These are phyloP conservation scores for Formica aserva DNA, from an alignment of 2,888 invertebrate species.

Conservation along the genomic window DNA sequence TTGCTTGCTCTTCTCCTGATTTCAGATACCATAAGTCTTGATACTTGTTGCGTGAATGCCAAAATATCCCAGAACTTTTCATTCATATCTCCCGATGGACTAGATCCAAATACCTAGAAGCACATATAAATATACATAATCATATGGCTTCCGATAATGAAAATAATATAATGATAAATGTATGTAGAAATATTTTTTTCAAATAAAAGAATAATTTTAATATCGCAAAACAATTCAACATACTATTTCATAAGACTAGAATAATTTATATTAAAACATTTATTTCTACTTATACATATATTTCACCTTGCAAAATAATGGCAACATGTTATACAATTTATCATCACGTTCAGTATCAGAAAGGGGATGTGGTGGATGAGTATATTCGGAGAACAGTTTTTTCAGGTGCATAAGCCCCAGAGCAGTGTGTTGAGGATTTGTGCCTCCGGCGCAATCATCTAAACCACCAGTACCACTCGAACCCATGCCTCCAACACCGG, in stretches of 20 bases:
- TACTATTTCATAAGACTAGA: not conserved
- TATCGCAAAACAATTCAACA: not conserved
- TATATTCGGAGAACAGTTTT: slow-evolving; percentile 97
- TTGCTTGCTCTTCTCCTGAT: slow-evolving; percentile 97
- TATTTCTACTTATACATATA: not conserved
- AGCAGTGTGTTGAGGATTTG: slow-evolving; percentile 92
- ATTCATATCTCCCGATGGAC: slow-evolving; percentile 97
- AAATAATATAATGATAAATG: not conserved
- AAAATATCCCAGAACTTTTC: slow-evolving; percentile 99
- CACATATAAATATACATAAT: not conserved
- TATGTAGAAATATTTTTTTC: not conserved
- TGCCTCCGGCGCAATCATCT: slow-evolving; percentile 88
- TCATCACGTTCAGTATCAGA: slow-evolving; percentile 95
- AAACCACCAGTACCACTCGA: slow-evolving; percentile 86
- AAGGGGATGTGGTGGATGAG: slow-evolving; percentile 94
- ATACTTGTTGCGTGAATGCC: slow-evolving; percentile 97
- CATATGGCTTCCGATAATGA: not conserved
- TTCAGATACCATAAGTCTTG: slow-evolving; percentile 98
- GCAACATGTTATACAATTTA: slow-evolving; percentile 98
- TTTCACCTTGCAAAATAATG: slow-evolving; percentile 97
- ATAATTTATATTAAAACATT: not conserved
- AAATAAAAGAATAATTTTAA: not conserved
- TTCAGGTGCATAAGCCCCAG: slow-evolving; percentile 98
- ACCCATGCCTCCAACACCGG: slow-evolving; percentile 86
- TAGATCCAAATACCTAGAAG: slow-evolving; percentile 95